Percentiles rank a stretch among this genome's conserved stretches.
These are phyloP conservation scores for Sarcophilus harrisii DNA, from an alignment of 2,797 vertebrate genomes.

Conservation along the genomic window DNA sequence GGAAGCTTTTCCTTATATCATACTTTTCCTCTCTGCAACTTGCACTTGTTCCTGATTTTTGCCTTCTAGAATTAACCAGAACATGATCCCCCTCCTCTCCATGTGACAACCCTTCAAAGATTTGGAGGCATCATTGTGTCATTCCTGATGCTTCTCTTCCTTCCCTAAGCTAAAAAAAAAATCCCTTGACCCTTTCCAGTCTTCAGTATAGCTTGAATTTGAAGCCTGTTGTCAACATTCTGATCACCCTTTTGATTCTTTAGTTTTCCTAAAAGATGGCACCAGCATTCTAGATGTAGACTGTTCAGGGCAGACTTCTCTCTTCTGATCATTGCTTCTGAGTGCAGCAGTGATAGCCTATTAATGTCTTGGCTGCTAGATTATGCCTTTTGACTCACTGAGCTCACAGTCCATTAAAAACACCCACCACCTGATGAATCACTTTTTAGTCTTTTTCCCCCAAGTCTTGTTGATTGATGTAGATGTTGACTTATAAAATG, in stretches of 20 bases:
- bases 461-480: not conserved
- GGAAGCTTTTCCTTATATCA: not conserved
- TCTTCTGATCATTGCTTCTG: not conserved
- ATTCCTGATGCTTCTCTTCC: not conserved
- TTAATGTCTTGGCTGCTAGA: not conserved
- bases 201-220: not conserved
- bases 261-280: not conserved
- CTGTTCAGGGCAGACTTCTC: not conserved
- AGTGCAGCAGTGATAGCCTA: not conserved
- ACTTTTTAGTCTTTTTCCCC: not conserved
- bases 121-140: not conserved
- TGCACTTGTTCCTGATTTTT: not conserved
- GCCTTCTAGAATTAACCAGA: not conserved
- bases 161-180: not conserved
- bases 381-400: not conserved
- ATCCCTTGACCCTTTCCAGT: not conserved
- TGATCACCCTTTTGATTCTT: not conserved
- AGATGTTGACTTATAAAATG: not conserved
- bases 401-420: not conserved
- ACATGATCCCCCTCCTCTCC: not conserved
- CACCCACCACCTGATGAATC: not conserved
- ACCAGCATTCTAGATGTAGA: not conserved
- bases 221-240: not conserved
- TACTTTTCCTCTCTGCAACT: not conserved
- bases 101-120: not conserved